phyloP scores from a whole-genome alignment of 2,113 vertebrate genomes.

The Aspidoscelis tigris region DNA sequence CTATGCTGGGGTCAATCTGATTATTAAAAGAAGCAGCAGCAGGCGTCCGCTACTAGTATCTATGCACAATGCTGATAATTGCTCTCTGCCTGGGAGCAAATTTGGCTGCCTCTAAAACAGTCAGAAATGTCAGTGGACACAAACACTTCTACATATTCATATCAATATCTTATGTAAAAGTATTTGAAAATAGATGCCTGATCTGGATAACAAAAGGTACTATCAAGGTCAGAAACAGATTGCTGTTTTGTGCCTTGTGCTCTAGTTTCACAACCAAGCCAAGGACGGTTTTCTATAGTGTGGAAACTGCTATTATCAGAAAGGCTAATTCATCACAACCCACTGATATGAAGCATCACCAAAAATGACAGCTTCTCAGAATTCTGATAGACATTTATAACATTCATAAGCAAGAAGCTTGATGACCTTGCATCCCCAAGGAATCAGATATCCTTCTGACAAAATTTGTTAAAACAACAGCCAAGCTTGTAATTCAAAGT shows the following conservation, averaged over 20 bases:
- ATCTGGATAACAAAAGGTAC: neutral
- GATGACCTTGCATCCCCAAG: no score
- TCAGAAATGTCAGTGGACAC: conserved; percentile 54
- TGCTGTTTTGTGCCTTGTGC: neutral
- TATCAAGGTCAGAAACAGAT: conserved; percentile 10
- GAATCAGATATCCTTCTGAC: no score
- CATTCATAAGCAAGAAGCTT: no score
- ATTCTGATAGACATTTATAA: no score
- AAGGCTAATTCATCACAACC: no score
- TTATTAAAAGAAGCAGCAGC: conserved; percentile 62
- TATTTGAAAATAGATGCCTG: conserved; percentile 41
- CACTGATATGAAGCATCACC: no score
- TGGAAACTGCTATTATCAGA: no score
- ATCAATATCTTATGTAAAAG: conserved; percentile 45
- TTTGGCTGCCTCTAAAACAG: conserved; percentile 53
- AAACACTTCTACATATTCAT: conserved; percentile 16
- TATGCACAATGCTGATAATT: conserved; percentile 51
- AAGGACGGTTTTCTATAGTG: no score
- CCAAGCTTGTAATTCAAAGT: no score
- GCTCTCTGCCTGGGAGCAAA: conserved; percentile 63
- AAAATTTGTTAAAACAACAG: no score
- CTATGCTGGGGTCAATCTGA: conserved; percentile 66
- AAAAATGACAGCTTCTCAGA: no score
- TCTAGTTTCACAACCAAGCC: no score
- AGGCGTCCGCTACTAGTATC: conserved; percentile 61